These are phyloP conservation scores for Plumapathes pennacea DNA, from an alignment of 92 coral and sea anemone species.

Conservation along the genomic window DNA sequence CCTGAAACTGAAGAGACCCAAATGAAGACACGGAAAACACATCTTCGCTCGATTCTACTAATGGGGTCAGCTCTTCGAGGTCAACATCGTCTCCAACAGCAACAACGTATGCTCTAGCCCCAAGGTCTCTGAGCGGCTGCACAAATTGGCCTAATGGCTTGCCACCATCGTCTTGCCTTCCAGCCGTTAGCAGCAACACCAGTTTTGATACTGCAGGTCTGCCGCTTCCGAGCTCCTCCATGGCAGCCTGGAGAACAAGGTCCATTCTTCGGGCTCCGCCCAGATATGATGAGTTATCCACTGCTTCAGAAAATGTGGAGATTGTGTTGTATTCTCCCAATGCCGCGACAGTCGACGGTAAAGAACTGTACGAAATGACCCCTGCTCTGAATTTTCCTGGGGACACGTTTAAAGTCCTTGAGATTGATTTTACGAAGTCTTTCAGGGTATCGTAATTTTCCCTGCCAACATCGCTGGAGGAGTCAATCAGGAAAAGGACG, in stretches of 20 bases:
- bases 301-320: slow-evolving; percentile 30
- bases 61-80: slow-evolving; percentile 30
- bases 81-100: slow-evolving; percentile 46
- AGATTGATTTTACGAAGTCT: slow-evolving; percentile 57
- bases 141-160: slow-evolving; percentile 21
- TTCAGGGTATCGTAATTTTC: slow-evolving; percentile 43
- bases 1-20: slow-evolving; percentile 14
- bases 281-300: slow-evolving; percentile 19
- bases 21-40: slow-evolving; percentile 32
- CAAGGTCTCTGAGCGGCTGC: slow-evolving; percentile 23
- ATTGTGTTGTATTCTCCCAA: slow-evolving; percentile 29
- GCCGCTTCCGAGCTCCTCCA: slow-evolving; percentile 6
- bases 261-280: slow-evolving; percentile 56
- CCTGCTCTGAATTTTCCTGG: slow-evolving; percentile 34
- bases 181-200: slow-evolving; percentile 35
- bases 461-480: slow-evolving; percentile 58
- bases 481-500: slow-evolving; percentile 66
- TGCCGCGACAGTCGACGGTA: slow-evolving; percentile 2
- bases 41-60: slow-evolving; percentile 40
- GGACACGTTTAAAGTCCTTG: slow-evolving; percentile 23
- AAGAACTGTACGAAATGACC: slow-evolving; percentile 41
- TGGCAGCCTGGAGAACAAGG: slow-evolving; percentile 12
- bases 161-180: slow-evolving; percentile 27
- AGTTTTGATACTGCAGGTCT: slow-evolving; percentile 10
- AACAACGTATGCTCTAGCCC: slow-evolving; percentile 50